These are phyloP conservation scores for Acropternis orthonyx DNA, from an alignment of 2,797 vertebrate genomes.

Conservation along the genomic window DNA sequence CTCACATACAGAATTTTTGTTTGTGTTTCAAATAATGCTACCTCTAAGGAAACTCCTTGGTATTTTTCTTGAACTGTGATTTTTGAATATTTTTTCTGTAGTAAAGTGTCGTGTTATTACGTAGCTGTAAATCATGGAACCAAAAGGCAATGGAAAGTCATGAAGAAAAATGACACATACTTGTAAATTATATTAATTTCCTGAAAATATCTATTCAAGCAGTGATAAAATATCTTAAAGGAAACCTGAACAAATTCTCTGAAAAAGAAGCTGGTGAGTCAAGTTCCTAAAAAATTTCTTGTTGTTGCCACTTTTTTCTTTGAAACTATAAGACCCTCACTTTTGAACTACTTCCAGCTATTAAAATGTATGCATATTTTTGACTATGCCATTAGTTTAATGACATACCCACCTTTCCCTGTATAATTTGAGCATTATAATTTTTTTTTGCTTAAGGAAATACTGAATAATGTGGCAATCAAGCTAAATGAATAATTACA, in stretches of 20 bases:
- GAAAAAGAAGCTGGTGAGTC: background rate
- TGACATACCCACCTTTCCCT: background rate
- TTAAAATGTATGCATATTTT: background rate
- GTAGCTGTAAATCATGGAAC: background rate
- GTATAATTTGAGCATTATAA: background rate
- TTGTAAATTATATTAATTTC: background rate
- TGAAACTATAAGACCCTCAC: background rate
- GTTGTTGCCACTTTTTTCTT: background rate
- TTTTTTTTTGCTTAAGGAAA: background rate
- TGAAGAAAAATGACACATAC: background rate
- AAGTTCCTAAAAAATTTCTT: background rate
- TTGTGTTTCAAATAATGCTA: background rate
- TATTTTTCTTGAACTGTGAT: background rate
- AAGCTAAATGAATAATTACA: background rate
- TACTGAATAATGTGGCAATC: background rate
- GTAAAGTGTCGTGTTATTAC: background rate
- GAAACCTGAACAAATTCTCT: background rate
- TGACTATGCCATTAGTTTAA: background rate
- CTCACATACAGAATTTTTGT: background rate
- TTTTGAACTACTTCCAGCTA: background rate
- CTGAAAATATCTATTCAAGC: background rate
- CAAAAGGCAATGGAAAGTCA: background rate
- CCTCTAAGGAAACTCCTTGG: background rate
- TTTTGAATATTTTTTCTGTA: background rate
- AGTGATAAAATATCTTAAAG: background rate